These are phyloP conservation scores for Protonemura montana DNA, from an alignment of 2,888 invertebrate genomes.

Conservation along the genomic window DNA sequence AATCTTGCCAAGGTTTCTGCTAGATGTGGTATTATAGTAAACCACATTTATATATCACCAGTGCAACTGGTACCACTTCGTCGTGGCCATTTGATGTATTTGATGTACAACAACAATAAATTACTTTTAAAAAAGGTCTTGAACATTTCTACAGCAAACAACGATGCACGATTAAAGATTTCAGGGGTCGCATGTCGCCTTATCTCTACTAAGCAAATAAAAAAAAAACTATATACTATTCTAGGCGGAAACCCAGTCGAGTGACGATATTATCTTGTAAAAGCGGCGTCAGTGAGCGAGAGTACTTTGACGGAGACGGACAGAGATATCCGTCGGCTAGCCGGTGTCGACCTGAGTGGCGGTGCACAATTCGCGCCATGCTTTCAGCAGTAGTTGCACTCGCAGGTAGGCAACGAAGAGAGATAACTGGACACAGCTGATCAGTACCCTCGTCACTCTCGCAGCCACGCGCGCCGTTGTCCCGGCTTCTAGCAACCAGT, in stretches of 20 bases:
- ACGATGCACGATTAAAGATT: neutral
- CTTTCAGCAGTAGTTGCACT: neutral
- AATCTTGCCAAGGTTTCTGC: neutral
- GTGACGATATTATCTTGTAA: neutral
- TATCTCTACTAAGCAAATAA: neutral
- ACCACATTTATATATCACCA: neutral
- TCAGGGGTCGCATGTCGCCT: neutral
- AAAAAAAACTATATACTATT: neutral
- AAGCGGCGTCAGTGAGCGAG: neutral
- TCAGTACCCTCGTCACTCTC: neutral
- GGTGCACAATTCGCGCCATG: neutral
- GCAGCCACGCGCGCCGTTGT: neutral
- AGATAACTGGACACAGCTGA: conserved; percentile 12
- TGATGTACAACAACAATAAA: conserved; percentile 2
- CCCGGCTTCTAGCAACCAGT: conserved; percentile 8
- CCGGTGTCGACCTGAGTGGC: neutral
- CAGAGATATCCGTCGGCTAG: neutral
- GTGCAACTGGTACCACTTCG: neutral
- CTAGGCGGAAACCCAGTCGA: neutral
- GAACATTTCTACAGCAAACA: neutral
- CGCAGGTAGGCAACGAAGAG: neutral
- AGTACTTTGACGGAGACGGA: neutral
- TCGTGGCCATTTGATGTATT: neutral
- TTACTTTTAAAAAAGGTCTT: neutral
- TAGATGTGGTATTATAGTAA: neutral